Conservation (phyloP, 2,888 invertebrate genomes). For the Oscheius sp. region DNA sequence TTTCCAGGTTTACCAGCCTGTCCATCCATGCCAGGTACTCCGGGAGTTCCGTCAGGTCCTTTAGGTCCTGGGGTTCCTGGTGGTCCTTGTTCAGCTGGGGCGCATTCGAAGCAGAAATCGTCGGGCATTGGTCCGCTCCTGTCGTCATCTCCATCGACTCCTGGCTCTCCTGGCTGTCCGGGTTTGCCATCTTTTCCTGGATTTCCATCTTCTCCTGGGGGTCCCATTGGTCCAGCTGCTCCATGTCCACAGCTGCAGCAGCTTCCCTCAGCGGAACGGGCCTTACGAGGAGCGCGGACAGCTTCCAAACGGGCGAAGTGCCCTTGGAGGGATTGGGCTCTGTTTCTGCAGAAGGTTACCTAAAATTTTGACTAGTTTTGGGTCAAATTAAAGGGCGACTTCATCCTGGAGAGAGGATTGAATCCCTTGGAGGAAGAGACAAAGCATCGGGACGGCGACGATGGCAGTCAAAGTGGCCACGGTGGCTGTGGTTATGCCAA, state of each 20-base stretch:
- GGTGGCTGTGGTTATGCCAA: constrained; percentile 56
- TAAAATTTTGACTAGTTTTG: not conserved
- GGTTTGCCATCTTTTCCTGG: constrained; percentile 59
- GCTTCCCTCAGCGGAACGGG: constrained; percentile 44
- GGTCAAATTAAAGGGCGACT: constrained; percentile 30
- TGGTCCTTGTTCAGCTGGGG: constrained; percentile 63
- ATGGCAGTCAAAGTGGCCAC: constrained; percentile 59
- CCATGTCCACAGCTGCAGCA: constrained; percentile 61
- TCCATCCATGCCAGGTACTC: constrained; percentile 81
- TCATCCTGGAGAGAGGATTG: constrained; percentile 65
- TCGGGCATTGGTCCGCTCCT: constrained; percentile 45
- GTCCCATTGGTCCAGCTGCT: constrained; percentile 57
- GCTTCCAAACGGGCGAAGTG: constrained; percentile 55
- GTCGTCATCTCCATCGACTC: constrained; percentile 57
- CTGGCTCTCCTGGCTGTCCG: constrained; percentile 55
- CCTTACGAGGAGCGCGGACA: constrained; percentile 55
- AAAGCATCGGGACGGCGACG: constrained; percentile 61
- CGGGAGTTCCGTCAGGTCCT: constrained; percentile 73
- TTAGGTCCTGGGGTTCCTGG: constrained; percentile 82
- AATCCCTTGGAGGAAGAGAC: constrained; percentile 62
- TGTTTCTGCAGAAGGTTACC: constrained; percentile 62
- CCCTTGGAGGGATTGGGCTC: constrained; percentile 57
- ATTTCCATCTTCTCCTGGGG: constrained; percentile 54
- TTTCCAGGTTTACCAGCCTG: constrained; percentile 78
- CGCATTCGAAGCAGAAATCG: constrained; percentile 62